These are phyloP conservation scores for Perizoma flavofasciatum DNA, from an alignment of 2,888 invertebrate genomes.

Conservation along the genomic window DNA sequence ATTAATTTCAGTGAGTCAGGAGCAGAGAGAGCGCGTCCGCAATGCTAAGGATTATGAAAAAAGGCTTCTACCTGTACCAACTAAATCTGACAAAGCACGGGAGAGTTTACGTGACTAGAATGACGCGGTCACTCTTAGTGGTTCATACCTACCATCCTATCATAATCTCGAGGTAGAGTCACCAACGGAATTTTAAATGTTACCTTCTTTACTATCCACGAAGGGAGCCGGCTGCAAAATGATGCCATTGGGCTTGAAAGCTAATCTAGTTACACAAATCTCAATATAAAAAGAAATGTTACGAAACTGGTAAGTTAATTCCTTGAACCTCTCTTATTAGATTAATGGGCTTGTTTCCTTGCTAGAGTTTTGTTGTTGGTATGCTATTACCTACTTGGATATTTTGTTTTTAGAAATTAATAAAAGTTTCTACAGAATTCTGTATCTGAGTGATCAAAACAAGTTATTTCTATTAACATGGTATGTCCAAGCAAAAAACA, in stretches of 20 bases:
- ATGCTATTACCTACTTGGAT: neutral
- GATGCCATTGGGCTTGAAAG: slow-evolving; percentile 22
- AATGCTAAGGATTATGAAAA: slow-evolving; percentile 42
- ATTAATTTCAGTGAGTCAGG: slow-evolving; percentile 37
- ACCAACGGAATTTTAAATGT: slow-evolving; percentile 68
- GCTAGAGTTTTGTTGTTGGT: neutral
- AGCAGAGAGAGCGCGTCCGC: slow-evolving; percentile 22
- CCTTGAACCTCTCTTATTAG: slow-evolving; percentile 14
- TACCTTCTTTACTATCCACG: slow-evolving; percentile 47
- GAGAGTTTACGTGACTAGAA: slow-evolving; percentile 67
- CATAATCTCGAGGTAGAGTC: slow-evolving; percentile 62
- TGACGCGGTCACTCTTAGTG: slow-evolving; percentile 48
- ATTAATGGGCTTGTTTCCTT: slow-evolving; percentile 10
- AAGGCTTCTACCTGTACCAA: slow-evolving; percentile 53
- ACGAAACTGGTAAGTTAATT: slow-evolving; percentile 7
- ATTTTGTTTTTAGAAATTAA: neutral
- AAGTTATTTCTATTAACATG: too few relatives aligned
- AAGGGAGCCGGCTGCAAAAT: slow-evolving; percentile 35
- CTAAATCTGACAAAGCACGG: slow-evolving; percentile 69
- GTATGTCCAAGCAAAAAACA: too few relatives aligned
- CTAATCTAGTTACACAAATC: slow-evolving; percentile 29
- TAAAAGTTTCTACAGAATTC: too few relatives aligned
- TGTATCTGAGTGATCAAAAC: too few relatives aligned
- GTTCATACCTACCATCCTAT: slow-evolving; percentile 50
- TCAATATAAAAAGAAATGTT: slow-evolving; percentile 11